phyloP scores from a whole-genome alignment of 1,140 invertebrate genomes.

The Orussus abietinus region DNA sequence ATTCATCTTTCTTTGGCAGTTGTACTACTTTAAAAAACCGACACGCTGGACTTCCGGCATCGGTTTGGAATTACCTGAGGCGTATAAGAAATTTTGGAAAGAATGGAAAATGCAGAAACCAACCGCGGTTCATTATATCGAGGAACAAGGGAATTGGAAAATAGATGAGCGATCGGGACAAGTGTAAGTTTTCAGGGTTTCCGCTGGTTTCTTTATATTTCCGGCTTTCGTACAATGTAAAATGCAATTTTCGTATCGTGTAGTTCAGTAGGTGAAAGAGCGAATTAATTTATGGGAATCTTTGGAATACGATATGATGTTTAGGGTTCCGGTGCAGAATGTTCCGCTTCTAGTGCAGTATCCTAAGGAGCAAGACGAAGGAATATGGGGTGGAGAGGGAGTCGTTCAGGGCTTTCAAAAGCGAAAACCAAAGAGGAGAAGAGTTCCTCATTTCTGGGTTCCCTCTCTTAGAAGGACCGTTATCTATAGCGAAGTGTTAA shows the following conservation, averaged over 20 bases:
- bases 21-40: constrained; percentile 31
- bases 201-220: constrained; percentile 14
- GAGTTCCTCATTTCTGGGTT: constrained; percentile 82
- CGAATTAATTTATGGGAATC: background rate
- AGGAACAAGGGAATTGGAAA: constrained; percentile 69
- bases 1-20: constrained; percentile 17
- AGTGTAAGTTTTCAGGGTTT: constrained; percentile 53
- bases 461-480: constrained; percentile 74
- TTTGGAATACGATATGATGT: constrained; percentile 20
- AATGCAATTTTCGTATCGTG: background rate
- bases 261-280: constrained; percentile 14
- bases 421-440: constrained; percentile 55
- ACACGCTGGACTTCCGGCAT: constrained; percentile 59
- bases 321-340: constrained; percentile 68
- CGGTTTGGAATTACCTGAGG: constrained; percentile 69
- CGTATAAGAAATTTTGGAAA: constrained; percentile 83
- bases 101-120: constrained; percentile 77
- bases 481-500: constrained; percentile 91
- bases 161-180: constrained; percentile 68
- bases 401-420: constrained; percentile 86
- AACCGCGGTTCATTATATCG: constrained; percentile 81
- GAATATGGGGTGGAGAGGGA: constrained; percentile 96
- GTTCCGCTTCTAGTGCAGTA: constrained; percentile 72
- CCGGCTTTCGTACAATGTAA: constrained; percentile 1
- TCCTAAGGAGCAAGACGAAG: constrained; percentile 76